Evolutionary conservation across 2,888 invertebrate species (phyloP).

Genomic region (Cataglyphis albicans): DNA sequence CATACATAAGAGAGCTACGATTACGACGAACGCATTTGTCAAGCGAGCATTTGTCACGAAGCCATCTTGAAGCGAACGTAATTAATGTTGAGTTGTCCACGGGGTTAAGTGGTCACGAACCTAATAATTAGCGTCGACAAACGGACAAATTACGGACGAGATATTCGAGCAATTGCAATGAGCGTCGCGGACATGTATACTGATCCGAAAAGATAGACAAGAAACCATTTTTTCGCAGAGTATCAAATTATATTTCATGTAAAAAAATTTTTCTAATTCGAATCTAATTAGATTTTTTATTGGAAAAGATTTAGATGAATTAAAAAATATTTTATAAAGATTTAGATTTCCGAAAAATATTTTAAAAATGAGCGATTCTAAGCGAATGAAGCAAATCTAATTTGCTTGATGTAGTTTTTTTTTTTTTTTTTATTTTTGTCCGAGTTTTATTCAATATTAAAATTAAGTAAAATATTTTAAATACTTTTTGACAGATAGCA

Average conservation of each 20-base stretch:
- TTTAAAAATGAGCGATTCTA: not conserved
- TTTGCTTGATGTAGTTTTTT: not conserved
- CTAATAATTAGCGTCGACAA: slow-evolving; percentile 48
- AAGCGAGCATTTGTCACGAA: not conserved
- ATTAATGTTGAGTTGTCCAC: slow-evolving; percentile 33
- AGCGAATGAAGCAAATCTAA: not conserved
- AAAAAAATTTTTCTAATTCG: not conserved
- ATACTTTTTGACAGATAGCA: not conserved
- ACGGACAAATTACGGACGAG: slow-evolving; percentile 37
- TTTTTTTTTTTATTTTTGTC: not conserved
- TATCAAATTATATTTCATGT: not conserved
- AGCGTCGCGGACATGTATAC: not conserved
- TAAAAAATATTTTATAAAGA: not conserved
- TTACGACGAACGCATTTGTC: slow-evolving; percentile 11
- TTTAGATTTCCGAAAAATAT: not conserved
- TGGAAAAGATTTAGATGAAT: not conserved
- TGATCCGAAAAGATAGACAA: not conserved
- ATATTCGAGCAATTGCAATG: slow-evolving; percentile 37
- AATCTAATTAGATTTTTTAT: not conserved
- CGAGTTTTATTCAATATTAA: not conserved
- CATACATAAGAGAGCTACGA: not conserved
- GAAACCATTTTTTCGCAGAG: not conserved
- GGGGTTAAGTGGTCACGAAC: slow-evolving; percentile 36
- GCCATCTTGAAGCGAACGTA: slow-evolving; percentile 4
- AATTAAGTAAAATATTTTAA: not conserved